These are phyloP conservation scores for Acromyrmex charruanus DNA, from an alignment of 1,140 invertebrate genomes.

Conservation along the genomic window DNA sequence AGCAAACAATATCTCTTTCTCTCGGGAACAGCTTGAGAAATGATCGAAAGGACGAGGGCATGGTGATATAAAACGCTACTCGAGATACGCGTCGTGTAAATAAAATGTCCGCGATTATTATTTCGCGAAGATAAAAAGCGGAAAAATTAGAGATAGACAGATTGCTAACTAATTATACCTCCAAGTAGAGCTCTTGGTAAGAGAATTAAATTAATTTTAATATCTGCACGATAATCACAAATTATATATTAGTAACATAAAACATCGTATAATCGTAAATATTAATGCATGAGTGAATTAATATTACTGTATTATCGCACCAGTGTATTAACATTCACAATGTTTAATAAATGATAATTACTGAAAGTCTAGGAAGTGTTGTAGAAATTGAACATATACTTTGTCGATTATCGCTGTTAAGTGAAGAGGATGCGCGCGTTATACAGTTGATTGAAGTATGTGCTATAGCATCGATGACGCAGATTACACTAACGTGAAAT, in stretches of 20 bases:
- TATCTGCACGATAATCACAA: not conserved
- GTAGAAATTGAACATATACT: constrained; percentile 20
- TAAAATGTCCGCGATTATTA: constrained; percentile 41
- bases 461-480: constrained; percentile 30
- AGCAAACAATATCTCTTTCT: not conserved
- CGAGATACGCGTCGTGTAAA: not conserved
- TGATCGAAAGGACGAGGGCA: not conserved
- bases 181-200: not conserved
- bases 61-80: not conserved
- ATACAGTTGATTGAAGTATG: constrained; percentile 36
- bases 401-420: constrained; percentile 16
- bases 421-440: constrained; percentile 19
- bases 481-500: constrained; percentile 38
- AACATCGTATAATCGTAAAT: not conserved
- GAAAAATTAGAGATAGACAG: not conserved
- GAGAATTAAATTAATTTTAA: constrained; percentile 28
- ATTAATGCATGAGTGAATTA: not conserved
- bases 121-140: constrained; percentile 11
- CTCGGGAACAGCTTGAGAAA: not conserved
- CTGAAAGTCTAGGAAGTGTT: constrained; percentile 2
- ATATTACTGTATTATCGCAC: not conserved
- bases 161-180: not conserved
- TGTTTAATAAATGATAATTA: not conserved
- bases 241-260: not conserved
- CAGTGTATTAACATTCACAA: not conserved